These are phyloP conservation scores for Proteles cristata DNA, from an alignment of 2,113 vertebrate genomes.

Conservation along the genomic window DNA sequence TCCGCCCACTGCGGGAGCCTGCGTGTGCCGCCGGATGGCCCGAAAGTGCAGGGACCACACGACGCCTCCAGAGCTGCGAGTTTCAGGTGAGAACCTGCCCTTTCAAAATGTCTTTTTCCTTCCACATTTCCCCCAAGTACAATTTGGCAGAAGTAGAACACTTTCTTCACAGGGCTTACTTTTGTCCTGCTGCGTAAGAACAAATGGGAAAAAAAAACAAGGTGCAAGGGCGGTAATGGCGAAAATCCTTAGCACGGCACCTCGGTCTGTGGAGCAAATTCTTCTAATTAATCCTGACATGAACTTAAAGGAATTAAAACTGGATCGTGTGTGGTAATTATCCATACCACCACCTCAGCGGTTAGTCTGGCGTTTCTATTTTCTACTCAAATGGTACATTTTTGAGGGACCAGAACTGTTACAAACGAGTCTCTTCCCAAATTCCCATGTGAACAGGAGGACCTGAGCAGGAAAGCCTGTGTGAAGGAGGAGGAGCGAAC, in stretches of 20 bases:
- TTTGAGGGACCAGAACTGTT: not conserved
- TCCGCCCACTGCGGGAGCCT: rapidly evolving
- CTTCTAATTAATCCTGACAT: not conserved
- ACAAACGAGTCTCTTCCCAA: not conserved
- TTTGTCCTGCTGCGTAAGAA: not conserved
- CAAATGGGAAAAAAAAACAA: not conserved
- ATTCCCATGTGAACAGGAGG: not conserved
- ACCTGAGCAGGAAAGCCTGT: not conserved
- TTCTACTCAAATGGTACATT: not conserved
- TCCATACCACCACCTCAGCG: not conserved
- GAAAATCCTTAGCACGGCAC: not conserved
- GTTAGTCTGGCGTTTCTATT: not conserved
- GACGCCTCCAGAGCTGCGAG: rapidly evolving
- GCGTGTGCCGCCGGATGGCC: rapidly evolving
- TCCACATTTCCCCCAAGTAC: not conserved
- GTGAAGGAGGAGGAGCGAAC: not conserved
- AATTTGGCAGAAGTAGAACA: not conserved
- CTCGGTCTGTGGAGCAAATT: not conserved
- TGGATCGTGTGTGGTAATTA: not conserved
- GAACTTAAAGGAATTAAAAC: not conserved
- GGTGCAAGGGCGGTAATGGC: not conserved
- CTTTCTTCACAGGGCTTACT: not conserved
- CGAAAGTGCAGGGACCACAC: not conserved
- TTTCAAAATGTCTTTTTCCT: not conserved
- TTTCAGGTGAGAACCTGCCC: not conserved